These are phyloP conservation scores for Aporophyla lueneburgensis DNA, from an alignment of 2,888 invertebrate genomes.

Conservation along the genomic window DNA sequence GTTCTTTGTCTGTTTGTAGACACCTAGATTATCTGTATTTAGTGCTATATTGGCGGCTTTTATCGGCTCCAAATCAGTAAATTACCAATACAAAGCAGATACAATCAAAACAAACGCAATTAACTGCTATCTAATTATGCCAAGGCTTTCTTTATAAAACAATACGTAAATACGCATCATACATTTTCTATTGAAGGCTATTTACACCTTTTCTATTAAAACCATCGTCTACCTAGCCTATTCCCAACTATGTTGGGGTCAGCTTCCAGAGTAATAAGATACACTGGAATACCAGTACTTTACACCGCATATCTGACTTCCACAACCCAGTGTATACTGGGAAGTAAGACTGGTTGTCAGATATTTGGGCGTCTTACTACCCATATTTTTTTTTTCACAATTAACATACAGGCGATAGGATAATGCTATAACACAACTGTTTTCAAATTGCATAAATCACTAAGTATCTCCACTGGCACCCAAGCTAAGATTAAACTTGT, in stretches of 20 bases:
- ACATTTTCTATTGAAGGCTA: slow-evolving; percentile 14
- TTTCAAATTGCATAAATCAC: too few species aligned
- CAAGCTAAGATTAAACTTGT: too few species aligned
- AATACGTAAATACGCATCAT: slow-evolving; percentile 38
- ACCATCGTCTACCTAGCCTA: background rate
- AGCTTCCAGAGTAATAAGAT: background rate
- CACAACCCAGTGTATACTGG: background rate
- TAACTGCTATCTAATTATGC: slow-evolving; percentile 47
- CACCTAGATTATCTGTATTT: background rate
- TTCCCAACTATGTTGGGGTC: background rate
- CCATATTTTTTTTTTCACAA: too few species aligned
- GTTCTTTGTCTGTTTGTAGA: too few species aligned
- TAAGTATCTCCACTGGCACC: too few species aligned
- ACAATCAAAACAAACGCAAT: slow-evolving; percentile 19
- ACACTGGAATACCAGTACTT: background rate
- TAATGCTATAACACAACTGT: too few species aligned
- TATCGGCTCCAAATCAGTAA: slow-evolving; percentile 22
- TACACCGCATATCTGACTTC: background rate
- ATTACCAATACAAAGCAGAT: background rate
- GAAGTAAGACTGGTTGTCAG: too few species aligned
- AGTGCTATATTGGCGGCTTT: background rate
- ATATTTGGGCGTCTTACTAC: too few species aligned
- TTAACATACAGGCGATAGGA: too few species aligned
- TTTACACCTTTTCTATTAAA: slow-evolving; percentile 24
- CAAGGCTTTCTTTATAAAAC: slow-evolving; percentile 51